Conservation (phyloP, 2,113 vertebrate genomes). For the Zapus hudsonius region DNA sequence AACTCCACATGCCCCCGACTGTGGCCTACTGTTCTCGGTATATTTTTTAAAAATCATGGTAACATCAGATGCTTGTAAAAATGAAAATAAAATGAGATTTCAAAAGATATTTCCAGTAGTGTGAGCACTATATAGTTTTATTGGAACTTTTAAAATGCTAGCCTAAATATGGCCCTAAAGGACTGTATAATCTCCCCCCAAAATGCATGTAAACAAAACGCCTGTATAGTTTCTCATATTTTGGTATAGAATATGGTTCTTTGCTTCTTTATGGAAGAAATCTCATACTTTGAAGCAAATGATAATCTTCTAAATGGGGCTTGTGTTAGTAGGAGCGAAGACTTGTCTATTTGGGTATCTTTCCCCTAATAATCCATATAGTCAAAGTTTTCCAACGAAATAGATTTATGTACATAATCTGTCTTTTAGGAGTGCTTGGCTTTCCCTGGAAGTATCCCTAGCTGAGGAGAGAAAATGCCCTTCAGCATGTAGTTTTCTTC, state of each 20-base stretch:
- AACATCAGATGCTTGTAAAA: slow-evolving; percentile 46
- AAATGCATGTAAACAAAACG: not conserved
- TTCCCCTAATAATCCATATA: not conserved
- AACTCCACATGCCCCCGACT: not conserved
- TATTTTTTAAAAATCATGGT: not conserved
- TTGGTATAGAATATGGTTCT: not conserved
- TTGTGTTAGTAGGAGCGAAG: not conserved
- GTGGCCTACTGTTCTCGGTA: not conserved
- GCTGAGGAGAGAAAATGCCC: not conserved
- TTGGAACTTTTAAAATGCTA: not conserved
- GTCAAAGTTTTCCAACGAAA: not conserved
- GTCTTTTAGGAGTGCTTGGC: not conserved
- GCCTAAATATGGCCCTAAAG: not conserved
- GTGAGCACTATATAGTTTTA: not conserved
- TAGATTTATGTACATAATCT: not conserved
- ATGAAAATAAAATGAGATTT: slow-evolving; percentile 40
- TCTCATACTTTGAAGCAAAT: not conserved
- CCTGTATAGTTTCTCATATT: not conserved
- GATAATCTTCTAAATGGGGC: not conserved
- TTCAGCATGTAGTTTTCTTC: not conserved
- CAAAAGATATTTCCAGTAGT: slow-evolving; percentile 22
- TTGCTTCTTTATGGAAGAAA: slow-evolving; percentile 25
- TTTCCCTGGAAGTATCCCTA: slow-evolving; percentile 4
- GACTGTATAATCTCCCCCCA: not conserved
- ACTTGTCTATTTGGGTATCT: not conserved